Evolutionary conservation across 2,113 vertebrate species (phyloP).

Genomic region (Tringa solitaria): DNA sequence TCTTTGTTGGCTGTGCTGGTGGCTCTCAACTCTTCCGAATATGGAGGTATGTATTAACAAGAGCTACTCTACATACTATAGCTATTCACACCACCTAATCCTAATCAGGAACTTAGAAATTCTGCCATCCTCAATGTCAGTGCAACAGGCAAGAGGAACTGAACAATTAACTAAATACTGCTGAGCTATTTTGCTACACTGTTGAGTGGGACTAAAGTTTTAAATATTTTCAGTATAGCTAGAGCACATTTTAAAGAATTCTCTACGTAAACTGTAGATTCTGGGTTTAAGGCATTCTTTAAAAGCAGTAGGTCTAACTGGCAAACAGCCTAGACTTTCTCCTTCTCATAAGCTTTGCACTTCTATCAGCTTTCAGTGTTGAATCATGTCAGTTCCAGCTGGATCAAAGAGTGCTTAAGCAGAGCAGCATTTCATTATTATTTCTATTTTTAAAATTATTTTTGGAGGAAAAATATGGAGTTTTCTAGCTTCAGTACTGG

Average conservation of each 20-base stretch:
- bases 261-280: neutral
- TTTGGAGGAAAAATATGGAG: neutral
- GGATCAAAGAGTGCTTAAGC: neutral
- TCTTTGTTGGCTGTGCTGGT: constrained; percentile 92
- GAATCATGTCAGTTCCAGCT: neutral
- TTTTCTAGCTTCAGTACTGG: neutral
- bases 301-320: neutral
- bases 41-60: constrained; percentile 83
- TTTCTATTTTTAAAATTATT: neutral
- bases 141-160: neutral
- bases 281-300: neutral
- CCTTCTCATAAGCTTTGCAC: neutral
- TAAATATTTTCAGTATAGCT: neutral
- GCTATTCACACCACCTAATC: neutral
- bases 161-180: neutral
- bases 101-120: neutral
- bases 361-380: neutral
- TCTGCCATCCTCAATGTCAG: neutral
- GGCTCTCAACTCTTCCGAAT: constrained; percentile 91
- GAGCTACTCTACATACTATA: neutral
- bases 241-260: neutral
- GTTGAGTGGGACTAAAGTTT: neutral
- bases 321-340: neutral
- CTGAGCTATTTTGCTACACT: neutral
- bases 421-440: neutral